Evolutionary conservation across 2,113 vertebrate genomes (phyloP), one percentile per base, ranked within the genome.

Genomic region (Platichthys flesus): DNA sequence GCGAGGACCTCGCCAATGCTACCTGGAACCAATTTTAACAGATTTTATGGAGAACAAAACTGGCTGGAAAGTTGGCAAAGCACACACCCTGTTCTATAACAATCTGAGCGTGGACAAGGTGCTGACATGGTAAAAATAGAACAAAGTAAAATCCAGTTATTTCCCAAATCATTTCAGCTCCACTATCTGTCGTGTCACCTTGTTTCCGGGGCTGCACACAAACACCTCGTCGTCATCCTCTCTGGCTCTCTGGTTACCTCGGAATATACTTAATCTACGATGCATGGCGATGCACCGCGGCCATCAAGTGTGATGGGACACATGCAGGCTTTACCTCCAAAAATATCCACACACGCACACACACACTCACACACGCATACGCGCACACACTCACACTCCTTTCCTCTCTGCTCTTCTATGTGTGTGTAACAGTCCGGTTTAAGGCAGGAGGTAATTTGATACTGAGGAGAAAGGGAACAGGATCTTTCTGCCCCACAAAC

Each of bases 171-270:
- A 24, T 59, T 47, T 65, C 16, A 24, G 10, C 35, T 45, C 26
- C 26, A 9, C 18, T 28, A 45, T 69, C 52, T 23, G 40, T 14
- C 23, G 12, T 8, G 57, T 91, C 88, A 93, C 93, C 92, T 91
- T 87, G 68, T 16, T 21, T 68, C 81, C 54, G 0, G 68, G 20
- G 84, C 65, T 79, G 81, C 71, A 67, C 62, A 88, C 84, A 84
- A 93, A 93, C 81, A 92, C 89, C 0, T 93, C 90, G 18, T 92
- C 81, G 4, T 92, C 90, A 35, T 91, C 89, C 73, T 93, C 90
- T 13, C 52, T 78, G 7, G 87, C 66, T 78, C 35, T 81, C 78
- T 82, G 74, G 92, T 86, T 90, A 4, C 90, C 88, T 67, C 84
- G 81, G 74, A 94, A 90, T 1, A 56, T 21, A 24, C 68, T 87